A percentile compares a stretch with the other conserved stretches of the same genome.
These are phyloP conservation scores for Mongoloraphidia duomilia DNA, from an alignment of 2,888 invertebrate genomes.

Conservation along the genomic window DNA sequence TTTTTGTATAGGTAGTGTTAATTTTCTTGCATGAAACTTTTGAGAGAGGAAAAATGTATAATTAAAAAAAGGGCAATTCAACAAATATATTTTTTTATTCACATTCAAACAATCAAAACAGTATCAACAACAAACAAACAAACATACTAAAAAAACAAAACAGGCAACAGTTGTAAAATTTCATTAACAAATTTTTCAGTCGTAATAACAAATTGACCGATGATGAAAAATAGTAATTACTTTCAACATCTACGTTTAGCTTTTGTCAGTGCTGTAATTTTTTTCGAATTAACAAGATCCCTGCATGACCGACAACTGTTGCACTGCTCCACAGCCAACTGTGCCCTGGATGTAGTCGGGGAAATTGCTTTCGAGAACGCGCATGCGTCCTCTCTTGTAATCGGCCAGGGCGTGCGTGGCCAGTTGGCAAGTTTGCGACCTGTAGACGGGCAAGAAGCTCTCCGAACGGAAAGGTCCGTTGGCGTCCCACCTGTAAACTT, in stretches of 20 bases:
- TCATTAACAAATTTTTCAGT: no score
- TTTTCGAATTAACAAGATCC: slow-evolving; percentile 17
- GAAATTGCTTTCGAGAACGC: slow-evolving; percentile 47
- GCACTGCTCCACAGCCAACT: slow-evolving; percentile 45
- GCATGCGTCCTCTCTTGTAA: slow-evolving; percentile 37
- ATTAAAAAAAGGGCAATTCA: no score
- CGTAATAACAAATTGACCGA: slow-evolving; percentile 1
- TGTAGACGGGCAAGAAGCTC: slow-evolving; percentile 39
- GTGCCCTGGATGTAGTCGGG: slow-evolving; percentile 45
- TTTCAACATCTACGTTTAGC: slow-evolving; percentile 9
- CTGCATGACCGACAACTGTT: slow-evolving; percentile 28
- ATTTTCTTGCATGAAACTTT: no score
- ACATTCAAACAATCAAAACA: neutral
- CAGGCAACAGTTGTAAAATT: no score
- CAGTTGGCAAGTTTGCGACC: slow-evolving; percentile 34
- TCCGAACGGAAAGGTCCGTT: slow-evolving; percentile 28
- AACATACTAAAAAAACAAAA: neutral
- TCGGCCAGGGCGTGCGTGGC: slow-evolving; percentile 45
- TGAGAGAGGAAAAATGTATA: no score
- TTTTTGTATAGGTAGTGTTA: no score
- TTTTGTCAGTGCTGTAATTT: slow-evolving; percentile 9
- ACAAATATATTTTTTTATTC: no score
- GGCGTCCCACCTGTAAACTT: slow-evolving; percentile 45
- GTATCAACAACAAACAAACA: neutral
- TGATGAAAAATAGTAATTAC: slow-evolving; percentile 3